Evolutionary conservation across 2,113 vertebrate genomes (phyloP), one percentile per base, ranked within the genome.

Genomic region (Neodontobutis hainanensis): DNA sequence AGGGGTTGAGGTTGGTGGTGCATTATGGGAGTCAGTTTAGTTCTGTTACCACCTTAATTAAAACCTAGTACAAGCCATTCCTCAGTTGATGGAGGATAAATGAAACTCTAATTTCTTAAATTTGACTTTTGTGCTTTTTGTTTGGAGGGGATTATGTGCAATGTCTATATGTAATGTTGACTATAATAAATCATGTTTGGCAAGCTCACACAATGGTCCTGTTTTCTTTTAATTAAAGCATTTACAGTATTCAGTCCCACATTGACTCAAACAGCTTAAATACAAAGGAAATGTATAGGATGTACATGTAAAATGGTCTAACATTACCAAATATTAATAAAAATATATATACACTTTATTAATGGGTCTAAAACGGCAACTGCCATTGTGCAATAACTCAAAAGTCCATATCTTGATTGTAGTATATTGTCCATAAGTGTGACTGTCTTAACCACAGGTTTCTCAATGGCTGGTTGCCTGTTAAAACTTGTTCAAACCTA

Each of bases 101-200:
- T 11, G 52, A 57, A 51, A 32, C 63, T 68, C 36, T 49, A 72
- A 69, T 59, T 56, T 80, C 73, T 77, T 67, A 58, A 19, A 62
- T 81, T 84, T 75, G 73, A 63, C 52, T 83, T 87, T 56, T 51
- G 50, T 79, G 64, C 27, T 75, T 86, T 80, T 89, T 70, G 32
- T 86, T 90, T 88, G 81, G 82, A 89, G 88, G 92, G 88, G 87
- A 85, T 87, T 83, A 79, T 91, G 81, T 81, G 90, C 90, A 92
- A 92, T 92, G 84, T 89, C 57, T 15, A 50, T 87, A 58, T 65
- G 74, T 61, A 46, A 78, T 78, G 64, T 53, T 49, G 72, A 81
- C 88, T 67, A 34, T 36, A 91, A 90, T 85, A 83, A 88, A 89
- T 67, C 75, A 78, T 84, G 67, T 89, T 77, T 85, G 89, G 86